phyloP scores from a whole-genome alignment of 2,797 vertebrate species.

The Manis javanica region DNA sequence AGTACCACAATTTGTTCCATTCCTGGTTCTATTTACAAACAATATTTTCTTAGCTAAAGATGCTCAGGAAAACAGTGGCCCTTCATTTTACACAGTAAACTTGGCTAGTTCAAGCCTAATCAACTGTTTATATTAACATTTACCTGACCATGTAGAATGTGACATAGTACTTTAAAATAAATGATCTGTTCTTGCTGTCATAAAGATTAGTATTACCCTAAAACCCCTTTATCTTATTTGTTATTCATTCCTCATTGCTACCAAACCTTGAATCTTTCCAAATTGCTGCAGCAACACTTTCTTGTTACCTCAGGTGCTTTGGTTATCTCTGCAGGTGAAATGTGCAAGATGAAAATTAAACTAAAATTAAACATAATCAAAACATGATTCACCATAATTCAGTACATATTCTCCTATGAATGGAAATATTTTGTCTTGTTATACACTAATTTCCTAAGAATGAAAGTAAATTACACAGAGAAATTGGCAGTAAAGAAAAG shows the following conservation, averaged over 20 bases:
- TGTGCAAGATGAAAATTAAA: constrained; percentile 41
- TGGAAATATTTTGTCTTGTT: constrained; percentile 56
- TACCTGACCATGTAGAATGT: neutral
- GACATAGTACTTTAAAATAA: neutral
- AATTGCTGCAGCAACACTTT: neutral
- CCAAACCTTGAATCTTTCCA: neutral
- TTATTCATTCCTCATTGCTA: neutral
- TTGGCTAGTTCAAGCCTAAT: neutral
- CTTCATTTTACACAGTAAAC: neutral
- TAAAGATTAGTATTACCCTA: neutral
- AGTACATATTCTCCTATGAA: constrained; percentile 20
- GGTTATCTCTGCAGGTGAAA: neutral
- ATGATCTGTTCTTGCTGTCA: neutral
- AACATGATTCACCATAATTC: constrained; percentile 40
- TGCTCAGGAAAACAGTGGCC: neutral
- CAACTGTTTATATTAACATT: constrained; percentile 21
- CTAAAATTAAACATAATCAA: constrained; percentile 62
- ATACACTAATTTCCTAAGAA: constrained; percentile 7
- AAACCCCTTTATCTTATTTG: neutral
- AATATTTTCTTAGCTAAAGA: constrained; percentile 6
- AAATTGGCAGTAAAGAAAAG: constrained; percentile 3
- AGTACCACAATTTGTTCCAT: neutral
- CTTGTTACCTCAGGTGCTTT: neutral
- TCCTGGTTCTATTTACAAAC: constrained; percentile 6
- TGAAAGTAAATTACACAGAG: constrained; percentile 61